Percentiles rank a stretch among this genome's conserved stretches.
These are phyloP conservation scores for Drosophila setifemur DNA, from an alignment of 1,140 invertebrate species.

Conservation along the genomic window DNA sequence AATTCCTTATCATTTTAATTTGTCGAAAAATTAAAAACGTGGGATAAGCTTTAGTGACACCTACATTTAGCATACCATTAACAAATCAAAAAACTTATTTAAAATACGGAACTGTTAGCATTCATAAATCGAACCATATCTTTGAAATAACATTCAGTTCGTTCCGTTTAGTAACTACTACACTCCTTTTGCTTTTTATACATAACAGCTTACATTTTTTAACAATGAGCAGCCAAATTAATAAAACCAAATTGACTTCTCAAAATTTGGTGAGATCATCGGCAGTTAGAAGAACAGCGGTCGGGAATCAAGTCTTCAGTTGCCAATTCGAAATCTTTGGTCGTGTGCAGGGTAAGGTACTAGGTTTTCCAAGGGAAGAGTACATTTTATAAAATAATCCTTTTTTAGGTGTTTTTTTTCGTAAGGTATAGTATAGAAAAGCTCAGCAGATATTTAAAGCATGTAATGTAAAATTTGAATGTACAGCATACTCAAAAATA, in stretches of 20 bases:
- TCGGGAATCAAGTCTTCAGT: constrained; percentile 19
- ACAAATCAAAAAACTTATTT: too few species aligned
- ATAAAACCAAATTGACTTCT: constrained; percentile 1
- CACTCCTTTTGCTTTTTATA: not conserved
- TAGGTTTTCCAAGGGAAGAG: not conserved
- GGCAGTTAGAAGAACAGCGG: not conserved
- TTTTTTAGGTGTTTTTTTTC: constrained; percentile 44
- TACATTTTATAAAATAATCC: not conserved
- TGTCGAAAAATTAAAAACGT: not conserved
- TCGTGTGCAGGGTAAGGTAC: constrained; percentile 44
- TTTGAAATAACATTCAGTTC: not conserved
- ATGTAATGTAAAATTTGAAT: not conserved
- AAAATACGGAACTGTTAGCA: too few species aligned
- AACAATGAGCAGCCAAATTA: constrained; percentile 53
- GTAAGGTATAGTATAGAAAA: constrained; percentile 21
- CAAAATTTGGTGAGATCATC: not conserved
- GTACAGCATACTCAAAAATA: constrained; percentile 45
- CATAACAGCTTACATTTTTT: not conserved
- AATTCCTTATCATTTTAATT: constrained; percentile 21
- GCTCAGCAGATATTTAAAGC: not conserved
- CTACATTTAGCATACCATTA: too few species aligned
- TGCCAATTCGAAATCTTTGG: constrained; percentile 54
- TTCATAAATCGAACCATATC: not conserved
- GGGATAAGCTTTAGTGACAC: too few species aligned
- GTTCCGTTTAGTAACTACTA: not conserved